Percentiles rank a stretch among this genome's conserved stretches.
Conservation (phyloP, 37 sponge, comb jelly and placozoan species). For the Ianthella basta region DNA sequence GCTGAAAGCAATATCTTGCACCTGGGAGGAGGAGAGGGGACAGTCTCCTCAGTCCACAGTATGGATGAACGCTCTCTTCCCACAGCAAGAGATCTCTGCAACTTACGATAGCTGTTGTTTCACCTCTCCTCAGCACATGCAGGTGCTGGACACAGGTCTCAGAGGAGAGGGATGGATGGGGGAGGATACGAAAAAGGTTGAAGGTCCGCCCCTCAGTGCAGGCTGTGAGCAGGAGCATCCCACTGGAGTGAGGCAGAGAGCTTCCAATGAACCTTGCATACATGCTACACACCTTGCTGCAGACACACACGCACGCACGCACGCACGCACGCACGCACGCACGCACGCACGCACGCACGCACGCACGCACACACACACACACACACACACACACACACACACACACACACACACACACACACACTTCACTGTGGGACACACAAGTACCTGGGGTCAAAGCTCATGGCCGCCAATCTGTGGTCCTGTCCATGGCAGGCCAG, state of each 20-base stretch:
- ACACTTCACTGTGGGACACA: background rate
- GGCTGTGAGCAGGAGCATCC: constrained; percentile 86
- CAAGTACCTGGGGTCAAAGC: constrained; percentile 80
- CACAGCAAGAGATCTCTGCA: no score
- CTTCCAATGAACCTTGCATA: no score
- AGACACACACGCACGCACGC: background rate
- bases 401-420: constrained; percentile 23
- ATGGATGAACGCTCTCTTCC: background rate
- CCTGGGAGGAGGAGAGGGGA: constrained; percentile 37
- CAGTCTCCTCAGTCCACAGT: background rate
- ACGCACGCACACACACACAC: background rate
- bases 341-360: background rate
- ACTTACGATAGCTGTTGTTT: constrained; percentile 85
- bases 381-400: constrained; percentile 1
- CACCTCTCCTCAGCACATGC: constrained; percentile 89
- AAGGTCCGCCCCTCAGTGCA: constrained; percentile 86
- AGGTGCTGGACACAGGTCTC: constrained; percentile 88
- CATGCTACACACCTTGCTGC: no score
- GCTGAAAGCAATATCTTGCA: constrained; percentile 84
- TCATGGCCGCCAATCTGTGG: constrained; percentile 61
- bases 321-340: background rate
- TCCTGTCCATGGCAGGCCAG: constrained; percentile 58
- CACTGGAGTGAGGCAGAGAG: constrained; percentile 67
- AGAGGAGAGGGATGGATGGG: constrained; percentile 78
- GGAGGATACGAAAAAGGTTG: constrained; percentile 85